Conservation (phyloP, 1,140 invertebrate genomes). For the Trachymyrmex cornetzi region DNA sequence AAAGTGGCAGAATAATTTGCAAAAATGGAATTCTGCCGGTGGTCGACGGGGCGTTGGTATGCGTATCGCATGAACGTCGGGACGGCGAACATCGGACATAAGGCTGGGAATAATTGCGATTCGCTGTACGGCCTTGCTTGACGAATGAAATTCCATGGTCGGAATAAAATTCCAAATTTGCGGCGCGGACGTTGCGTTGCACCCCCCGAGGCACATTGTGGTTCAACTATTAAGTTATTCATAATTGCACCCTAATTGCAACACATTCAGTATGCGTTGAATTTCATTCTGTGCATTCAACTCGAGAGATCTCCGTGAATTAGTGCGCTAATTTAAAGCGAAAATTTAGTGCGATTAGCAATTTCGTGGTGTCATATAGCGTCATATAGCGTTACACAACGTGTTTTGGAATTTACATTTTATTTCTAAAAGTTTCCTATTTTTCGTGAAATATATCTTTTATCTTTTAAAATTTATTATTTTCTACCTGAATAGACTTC, state of each 20-base stretch:
- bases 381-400: not conserved
- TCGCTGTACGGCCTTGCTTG: conserved; percentile 71
- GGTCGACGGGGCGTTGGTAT: conserved; percentile 48
- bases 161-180: conserved; percentile 73
- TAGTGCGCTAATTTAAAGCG: conserved; percentile 56
- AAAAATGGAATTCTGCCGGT: conserved; percentile 75
- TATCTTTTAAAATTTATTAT: not conserved
- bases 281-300: conserved; percentile 48
- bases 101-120: conserved; percentile 74
- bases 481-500: not conserved
- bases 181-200: conserved; percentile 24
- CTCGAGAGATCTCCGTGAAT: conserved; percentile 42
- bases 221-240: conserved; percentile 69
- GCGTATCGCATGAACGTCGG: conserved; percentile 51
- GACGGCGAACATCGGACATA: conserved; percentile 66
- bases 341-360: conserved; percentile 54
- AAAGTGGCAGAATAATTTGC: conserved; percentile 75
- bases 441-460: not conserved
- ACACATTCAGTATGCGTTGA: conserved; percentile 52
- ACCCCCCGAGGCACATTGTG: conserved; percentile 38
- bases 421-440: not conserved
- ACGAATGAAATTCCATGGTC: conserved; percentile 74
- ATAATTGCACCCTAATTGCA: conserved; percentile 65
- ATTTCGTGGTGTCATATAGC: not conserved
- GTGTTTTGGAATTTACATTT: not conserved